Evolutionary conservation across 2,113 vertebrate genomes (phyloP), one percentile per base, ranked within the genome.

Genomic region (Laticauda colubrina): DNA sequence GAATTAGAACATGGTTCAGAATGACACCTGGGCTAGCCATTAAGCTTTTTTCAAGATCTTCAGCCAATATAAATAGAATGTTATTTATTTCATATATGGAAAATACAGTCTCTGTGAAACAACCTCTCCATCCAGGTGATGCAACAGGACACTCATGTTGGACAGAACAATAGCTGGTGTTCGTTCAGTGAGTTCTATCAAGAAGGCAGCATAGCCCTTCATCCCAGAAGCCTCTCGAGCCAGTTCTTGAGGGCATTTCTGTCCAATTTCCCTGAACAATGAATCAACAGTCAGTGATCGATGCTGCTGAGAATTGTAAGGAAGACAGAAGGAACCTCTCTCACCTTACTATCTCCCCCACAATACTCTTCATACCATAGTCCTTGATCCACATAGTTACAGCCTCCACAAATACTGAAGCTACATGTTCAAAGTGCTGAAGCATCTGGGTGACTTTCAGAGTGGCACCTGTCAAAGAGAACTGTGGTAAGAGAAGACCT

Each of bases 381-480:
- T 99, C 98, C 0, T 97, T 98, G 93, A 97, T 98, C 99, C 99
- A 99, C 2, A 98, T 94, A 87, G 96, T 98, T 94, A 99, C 98
- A 0, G 99, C 98, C 51, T 98, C 98, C 0, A 98, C 99, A 94
- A 99, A 98, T 26, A 99, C 98, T 0, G 98, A 94, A 0, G 98
- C 97, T 90, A 99, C 97, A 75, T 99, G 99, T 93, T 99, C 99
- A 21, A 99, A 99, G 95, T 99, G 98, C 96, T 99, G 99, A 86
- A 99, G 96, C 97, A 99, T 96, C 97, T 99, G 99, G 1, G 98
- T 98, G 93, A 99, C 98, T 97, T 98, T 99, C 91, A 99, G 97
- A 85, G 98, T 98, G 5, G 98, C 98, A 96, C 97, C 99, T 99
- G 96, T 34, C 89, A 87, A 86, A 90, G 56, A 93, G 0, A 90